Evolutionary conservation across 2,888 invertebrate genomes (phyloP).

Genomic region (Eristalis arbustorum): DNA sequence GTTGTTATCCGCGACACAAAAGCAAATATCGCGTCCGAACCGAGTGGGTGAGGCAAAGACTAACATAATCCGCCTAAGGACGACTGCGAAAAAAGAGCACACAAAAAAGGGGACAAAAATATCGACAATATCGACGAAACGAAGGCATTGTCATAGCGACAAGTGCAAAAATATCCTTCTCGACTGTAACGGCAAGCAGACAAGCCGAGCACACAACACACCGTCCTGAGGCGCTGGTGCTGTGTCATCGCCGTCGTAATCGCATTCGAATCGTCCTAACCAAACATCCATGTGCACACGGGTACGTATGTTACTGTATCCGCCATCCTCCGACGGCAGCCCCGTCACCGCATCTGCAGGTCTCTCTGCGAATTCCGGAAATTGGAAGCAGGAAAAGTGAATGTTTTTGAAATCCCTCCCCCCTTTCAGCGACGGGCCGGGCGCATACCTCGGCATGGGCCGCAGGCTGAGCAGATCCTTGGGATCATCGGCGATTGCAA

Average conservation of each 20-base stretch:
- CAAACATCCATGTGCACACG: constrained; percentile 45
- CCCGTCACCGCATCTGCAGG: not conserved
- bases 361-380: constrained; percentile 18
- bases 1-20: not conserved
- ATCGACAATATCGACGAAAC: not conserved
- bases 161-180: constrained; percentile 11
- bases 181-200: constrained; percentile 25
- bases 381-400: constrained; percentile 53
- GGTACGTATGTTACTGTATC: constrained; percentile 12
- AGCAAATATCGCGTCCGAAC: not conserved
- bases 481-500: constrained; percentile 52
- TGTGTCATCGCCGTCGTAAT: constrained; percentile 53
- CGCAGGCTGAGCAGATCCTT: constrained; percentile 20
- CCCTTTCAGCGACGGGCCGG: not conserved
- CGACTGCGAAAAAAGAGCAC: not conserved
- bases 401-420: constrained; percentile 5
- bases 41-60: not conserved
- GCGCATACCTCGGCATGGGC: not conserved
- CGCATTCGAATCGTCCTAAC: constrained; percentile 50
- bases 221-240: constrained; percentile 52
- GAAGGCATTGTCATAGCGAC: not conserved
- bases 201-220: constrained; percentile 11
- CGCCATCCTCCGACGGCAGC: not conserved
- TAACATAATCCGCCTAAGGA: constrained; percentile 30
- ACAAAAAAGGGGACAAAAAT: not conserved